Evolutionary conservation across 2,888 invertebrate genomes (phyloP).

Genomic region (Crossocerus cetratus): DNA sequence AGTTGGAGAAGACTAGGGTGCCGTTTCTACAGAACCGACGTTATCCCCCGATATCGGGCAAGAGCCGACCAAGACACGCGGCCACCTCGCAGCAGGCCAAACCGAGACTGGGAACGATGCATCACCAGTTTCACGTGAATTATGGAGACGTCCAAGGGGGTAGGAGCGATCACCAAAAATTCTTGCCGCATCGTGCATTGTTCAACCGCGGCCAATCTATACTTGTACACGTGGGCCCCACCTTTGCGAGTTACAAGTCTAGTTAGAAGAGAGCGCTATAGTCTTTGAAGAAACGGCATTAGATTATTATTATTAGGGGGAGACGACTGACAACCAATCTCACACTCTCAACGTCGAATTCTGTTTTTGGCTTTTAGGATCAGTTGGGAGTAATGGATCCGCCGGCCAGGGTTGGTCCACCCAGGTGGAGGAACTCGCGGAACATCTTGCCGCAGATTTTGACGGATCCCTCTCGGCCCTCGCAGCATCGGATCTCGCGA

Average conservation of each 20-base stretch:
- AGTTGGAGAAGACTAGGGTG: conserved; percentile 59
- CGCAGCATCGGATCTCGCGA: conserved; percentile 82
- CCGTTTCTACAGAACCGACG: conserved; percentile 56
- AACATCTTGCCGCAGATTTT: conserved; percentile 84
- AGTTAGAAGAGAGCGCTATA: no score
- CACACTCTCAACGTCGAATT: no score
- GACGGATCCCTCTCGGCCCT: conserved; percentile 86
- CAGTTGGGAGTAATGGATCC: conserved; percentile 72
- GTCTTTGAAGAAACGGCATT: no score
- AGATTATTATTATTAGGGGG: no score
- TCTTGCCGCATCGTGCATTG: no score
- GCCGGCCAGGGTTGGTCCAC: conserved; percentile 73
- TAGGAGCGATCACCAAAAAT: conserved; percentile 19
- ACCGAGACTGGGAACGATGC: conserved; percentile 49
- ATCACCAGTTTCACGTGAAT: conserved; percentile 61
- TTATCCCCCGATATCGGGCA: conserved; percentile 51
- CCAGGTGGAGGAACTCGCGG: conserved; percentile 82
- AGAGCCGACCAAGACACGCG: conserved; percentile 49
- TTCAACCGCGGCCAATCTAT: no score
- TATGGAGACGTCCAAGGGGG: conserved; percentile 55
- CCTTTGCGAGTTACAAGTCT: no score
- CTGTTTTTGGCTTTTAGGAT: conserved; percentile 62
- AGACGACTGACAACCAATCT: no score
- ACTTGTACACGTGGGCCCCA: no score
- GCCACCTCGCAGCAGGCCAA: conserved; percentile 42